Base-by-base conservation (phyloP, 2,113 vertebrate species). In the Pavo muticus region DNA sequence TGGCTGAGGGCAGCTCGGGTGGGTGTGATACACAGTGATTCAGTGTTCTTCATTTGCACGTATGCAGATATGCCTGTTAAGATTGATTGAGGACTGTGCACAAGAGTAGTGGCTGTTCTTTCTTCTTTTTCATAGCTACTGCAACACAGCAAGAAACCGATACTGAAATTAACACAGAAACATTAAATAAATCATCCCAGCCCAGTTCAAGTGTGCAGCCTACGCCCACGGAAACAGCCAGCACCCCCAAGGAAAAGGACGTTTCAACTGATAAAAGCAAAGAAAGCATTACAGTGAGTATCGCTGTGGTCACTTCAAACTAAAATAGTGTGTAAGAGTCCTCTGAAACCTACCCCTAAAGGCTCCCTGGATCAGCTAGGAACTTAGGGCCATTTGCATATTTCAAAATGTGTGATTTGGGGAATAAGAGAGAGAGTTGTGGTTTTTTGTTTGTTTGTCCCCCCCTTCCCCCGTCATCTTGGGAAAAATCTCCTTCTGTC, bases 81-180 rank as follows among this genome's bases (percentile, higher is more conserved):
- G 44, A 56, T 47, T 19, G 84, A 25, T 47, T 56, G 37, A 71
- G 54, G 24, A 39, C n/a, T 70, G 54, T 15, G 42, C 27, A 18
- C 19, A 2, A 1, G 11, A 76, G 18, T 24, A 52, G 11, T 12
- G 21, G 29, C 64, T 68, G 59, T 48, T 69, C 77, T 64, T 15
- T 94, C 67, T 90, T 93, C 70, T 94, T 61, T 71, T 59, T 56
- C 75, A 92, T 97, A 99, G 99, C 99, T 72, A 98, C 99, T 15
- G 98, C 99, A 2, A 98, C 99, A 2, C 99, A 99, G 97, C 99
- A 99, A 93, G 99, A 99, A 94, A 93, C 98, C 7, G 99, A 99
- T 71, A 81, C 98, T 2, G 99, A 99, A 94, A 94, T 98, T 39
- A 98, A 93, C 92, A 94, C 98, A 5, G 99, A 99, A 84, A 95